Evolutionary conservation across 2,113 vertebrate species (phyloP).

Genomic region (Onychostoma macrolepis): DNA sequence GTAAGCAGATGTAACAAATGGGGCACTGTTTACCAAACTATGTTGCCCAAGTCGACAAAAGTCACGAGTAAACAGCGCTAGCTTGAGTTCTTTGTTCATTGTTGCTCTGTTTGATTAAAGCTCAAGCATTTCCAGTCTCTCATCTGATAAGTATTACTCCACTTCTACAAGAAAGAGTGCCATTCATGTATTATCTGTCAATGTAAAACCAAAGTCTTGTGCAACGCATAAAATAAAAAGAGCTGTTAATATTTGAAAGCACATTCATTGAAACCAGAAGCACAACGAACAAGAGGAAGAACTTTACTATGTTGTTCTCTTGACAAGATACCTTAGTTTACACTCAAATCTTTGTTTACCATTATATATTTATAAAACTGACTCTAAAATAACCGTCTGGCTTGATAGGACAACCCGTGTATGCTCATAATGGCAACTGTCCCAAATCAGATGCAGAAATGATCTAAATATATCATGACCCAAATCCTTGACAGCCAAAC

Average conservation of each 20-base stretch:
- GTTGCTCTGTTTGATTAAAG: constrained; percentile 4
- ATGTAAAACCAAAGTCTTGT: background rate
- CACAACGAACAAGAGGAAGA: background rate
- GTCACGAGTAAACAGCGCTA: constrained; percentile 5
- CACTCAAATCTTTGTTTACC: background rate
- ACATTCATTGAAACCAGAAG: background rate
- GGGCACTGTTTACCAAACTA: constrained; percentile 10
- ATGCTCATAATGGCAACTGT: background rate
- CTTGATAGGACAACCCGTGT: background rate
- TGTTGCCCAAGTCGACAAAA: background rate
- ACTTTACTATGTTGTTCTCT: background rate
- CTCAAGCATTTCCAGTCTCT: background rate
- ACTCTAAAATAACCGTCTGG: background rate
- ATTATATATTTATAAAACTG: background rate
- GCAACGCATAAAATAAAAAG: background rate
- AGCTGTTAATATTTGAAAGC: background rate
- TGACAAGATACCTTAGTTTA: background rate
- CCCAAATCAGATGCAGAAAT: constrained; percentile 17
- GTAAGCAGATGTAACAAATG: constrained; percentile 6
- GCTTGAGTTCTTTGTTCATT: constrained; percentile 38
- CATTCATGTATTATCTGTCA: background rate
- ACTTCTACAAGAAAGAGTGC: background rate
- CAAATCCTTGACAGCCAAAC: constrained; percentile 29
- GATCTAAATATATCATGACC: constrained; percentile 35
- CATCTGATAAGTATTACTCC: background rate